These are phyloP conservation scores for Alloplasta piceator DNA, from an alignment of 2,888 invertebrate species.

Conservation along the genomic window DNA sequence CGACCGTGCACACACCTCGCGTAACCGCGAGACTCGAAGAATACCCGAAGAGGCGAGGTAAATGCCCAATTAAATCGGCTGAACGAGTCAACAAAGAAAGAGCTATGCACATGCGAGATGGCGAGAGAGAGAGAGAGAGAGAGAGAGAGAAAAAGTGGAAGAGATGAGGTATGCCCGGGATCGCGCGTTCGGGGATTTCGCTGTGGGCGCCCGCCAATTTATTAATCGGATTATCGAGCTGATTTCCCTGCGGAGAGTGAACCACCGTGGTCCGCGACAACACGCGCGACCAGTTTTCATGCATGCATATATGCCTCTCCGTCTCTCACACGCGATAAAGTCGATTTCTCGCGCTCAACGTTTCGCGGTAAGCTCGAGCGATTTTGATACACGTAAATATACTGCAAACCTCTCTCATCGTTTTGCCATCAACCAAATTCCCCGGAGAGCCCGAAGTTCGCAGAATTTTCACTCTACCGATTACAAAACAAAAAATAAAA, in stretches of 20 bases:
- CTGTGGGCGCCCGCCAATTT: slow-evolving; percentile 77
- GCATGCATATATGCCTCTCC: neutral
- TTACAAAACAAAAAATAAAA: neutral
- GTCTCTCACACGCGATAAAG: slow-evolving; percentile 69
- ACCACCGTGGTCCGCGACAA: slow-evolving; percentile 61
- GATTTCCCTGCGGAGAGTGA: slow-evolving; percentile 81
- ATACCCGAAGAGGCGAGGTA: slow-evolving; percentile 70
- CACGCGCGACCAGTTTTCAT: slow-evolving; percentile 50
- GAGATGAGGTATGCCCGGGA: slow-evolving; percentile 8
- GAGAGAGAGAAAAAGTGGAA: neutral
- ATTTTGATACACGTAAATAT: slow-evolving; percentile 36
- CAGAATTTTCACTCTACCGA: slow-evolving; percentile 23
- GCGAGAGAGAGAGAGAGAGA: neutral
- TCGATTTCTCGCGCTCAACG: slow-evolving; percentile 55
- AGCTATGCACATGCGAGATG: neutral
- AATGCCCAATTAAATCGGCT: slow-evolving; percentile 80
- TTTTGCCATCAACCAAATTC: slow-evolving; percentile 26
- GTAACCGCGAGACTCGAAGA: slow-evolving; percentile 44
- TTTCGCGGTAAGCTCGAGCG: slow-evolving; percentile 45
- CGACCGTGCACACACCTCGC: slow-evolving; percentile 45
- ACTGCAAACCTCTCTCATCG: neutral
- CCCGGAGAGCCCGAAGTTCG: neutral
- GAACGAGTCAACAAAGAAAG: slow-evolving; percentile 34
- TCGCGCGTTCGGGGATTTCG: slow-evolving; percentile 45
- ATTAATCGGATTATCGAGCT: slow-evolving; percentile 83